These are phyloP conservation scores for Dusona sp. DNA, from an alignment of 2,888 invertebrate species.

Conservation along the genomic window DNA sequence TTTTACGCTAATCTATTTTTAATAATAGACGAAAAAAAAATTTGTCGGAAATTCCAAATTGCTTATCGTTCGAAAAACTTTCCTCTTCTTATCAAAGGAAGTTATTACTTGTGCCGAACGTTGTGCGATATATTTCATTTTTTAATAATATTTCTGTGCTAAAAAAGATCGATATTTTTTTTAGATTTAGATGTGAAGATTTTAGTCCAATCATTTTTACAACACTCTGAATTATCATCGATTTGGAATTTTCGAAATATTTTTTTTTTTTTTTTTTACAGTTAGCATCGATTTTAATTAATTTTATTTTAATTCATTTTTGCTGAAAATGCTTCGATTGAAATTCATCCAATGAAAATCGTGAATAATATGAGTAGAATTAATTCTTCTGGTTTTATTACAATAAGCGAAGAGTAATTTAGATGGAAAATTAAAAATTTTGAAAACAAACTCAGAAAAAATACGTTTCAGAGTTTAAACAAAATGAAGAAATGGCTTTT, in stretches of 20 bases:
- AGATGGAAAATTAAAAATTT: background rate
- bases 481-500: background rate
- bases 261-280: background rate
- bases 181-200: background rate
- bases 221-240: background rate
- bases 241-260: constrained; percentile 6
- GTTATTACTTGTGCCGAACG: no score
- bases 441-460: background rate
- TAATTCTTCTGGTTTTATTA: constrained; percentile 8
- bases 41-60: background rate
- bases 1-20: background rate
- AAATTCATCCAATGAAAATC: background rate
- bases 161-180: background rate
- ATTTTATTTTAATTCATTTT: background rate
- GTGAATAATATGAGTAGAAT: background rate
- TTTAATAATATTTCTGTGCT: no score
- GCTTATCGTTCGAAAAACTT: no score
- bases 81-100: background rate
- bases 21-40: background rate
- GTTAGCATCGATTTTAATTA: background rate
- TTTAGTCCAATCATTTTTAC: background rate
- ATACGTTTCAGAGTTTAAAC: background rate
- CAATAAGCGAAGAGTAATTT: background rate
- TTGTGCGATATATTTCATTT: no score
- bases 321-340: background rate